These are phyloP conservation scores for Meteorus sp. DNA, from an alignment of 1,140 invertebrate species.

Conservation along the genomic window DNA sequence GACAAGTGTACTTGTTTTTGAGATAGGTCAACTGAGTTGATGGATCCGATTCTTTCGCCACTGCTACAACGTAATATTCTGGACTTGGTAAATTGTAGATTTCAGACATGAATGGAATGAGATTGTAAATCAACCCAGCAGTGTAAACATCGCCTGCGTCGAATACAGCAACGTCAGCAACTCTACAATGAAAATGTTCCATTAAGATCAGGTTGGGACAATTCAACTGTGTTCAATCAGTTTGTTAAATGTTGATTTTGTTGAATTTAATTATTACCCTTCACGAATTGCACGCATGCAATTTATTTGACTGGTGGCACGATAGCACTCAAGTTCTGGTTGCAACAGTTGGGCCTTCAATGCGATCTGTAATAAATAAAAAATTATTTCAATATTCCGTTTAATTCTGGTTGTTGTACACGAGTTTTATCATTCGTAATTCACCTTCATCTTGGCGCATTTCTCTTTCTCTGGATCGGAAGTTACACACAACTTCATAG, in stretches of 20 bases:
- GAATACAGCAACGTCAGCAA: conserved; percentile 85
- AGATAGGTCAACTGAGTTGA: conserved; percentile 86
- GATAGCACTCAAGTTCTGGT: conserved; percentile 85
- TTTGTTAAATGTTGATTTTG: not conserved
- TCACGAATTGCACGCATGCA: conserved; percentile 84
- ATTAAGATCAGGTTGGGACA: too few species aligned
- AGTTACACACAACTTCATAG: conserved; percentile 86
- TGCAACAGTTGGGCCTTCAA: conserved; percentile 84
- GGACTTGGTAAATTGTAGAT: conserved; percentile 83
- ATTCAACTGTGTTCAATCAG: not conserved
- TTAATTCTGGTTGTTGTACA: not conserved
- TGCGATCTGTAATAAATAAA: conserved; percentile 67
- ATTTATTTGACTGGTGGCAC: conserved; percentile 80
- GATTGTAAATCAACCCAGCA: conserved; percentile 76
- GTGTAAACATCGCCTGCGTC: conserved; percentile 95
- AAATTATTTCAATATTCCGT: not conserved
- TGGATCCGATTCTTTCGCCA: conserved; percentile 85
- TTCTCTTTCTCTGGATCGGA: conserved; percentile 89
- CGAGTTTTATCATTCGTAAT: not conserved
- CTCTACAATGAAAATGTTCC: conserved; percentile 48
- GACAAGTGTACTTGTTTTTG: conserved; percentile 86
- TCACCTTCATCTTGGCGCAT: conserved; percentile 90
- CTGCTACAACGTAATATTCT: conserved; percentile 93
- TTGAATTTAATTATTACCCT: conserved; percentile 58
- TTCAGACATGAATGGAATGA: conserved; percentile 88